These are phyloP conservation scores for Stichopus chloronotus DNA, from an alignment of 35 echinoderm and acorn worm genomes.

Conservation along the genomic window DNA sequence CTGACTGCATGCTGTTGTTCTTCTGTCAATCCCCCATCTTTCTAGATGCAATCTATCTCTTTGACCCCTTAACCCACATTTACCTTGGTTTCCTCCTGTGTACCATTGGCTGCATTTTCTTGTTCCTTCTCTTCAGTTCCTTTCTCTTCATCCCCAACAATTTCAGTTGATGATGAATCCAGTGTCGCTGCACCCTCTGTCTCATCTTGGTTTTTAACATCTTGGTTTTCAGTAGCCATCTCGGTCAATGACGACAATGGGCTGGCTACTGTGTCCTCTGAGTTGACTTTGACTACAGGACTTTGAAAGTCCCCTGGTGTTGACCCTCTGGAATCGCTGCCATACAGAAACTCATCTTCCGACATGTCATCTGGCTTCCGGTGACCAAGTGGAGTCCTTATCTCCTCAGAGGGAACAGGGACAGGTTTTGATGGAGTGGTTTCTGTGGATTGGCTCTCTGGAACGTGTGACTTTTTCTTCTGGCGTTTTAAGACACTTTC, in stretches of 20 bases:
- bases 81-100: not conserved
- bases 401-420: slow-evolving; percentile 29
- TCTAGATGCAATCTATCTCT: too few relatives aligned
- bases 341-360: slow-evolving; percentile 96
- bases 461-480: slow-evolving; percentile 77
- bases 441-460: slow-evolving; percentile 45
- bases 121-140: not conserved
- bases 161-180: not conserved
- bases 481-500: slow-evolving; percentile 82
- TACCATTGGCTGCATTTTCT: slow-evolving; percentile 5
- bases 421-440: slow-evolving; percentile 60
- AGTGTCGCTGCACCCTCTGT: not conserved
- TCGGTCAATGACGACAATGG: not conserved
- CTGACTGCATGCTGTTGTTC: too few relatives aligned
- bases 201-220: not conserved
- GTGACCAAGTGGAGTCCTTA: slow-evolving; percentile 18
- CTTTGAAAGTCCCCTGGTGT: slow-evolving; percentile 39
- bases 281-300: slow-evolving; percentile 6
- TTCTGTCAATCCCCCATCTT: too few relatives aligned
- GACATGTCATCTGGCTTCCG: slow-evolving; percentile 73
- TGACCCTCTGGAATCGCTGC: slow-evolving; percentile 54
- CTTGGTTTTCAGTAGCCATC: not conserved
- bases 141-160: not conserved
- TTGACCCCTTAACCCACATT: not conserved
- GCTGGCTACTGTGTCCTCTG: not conserved